Evolutionary conservation across 2,888 invertebrate genomes (phyloP), one percentile per base, ranked within the genome.

Genomic region (Antheraea yamamai): DNA sequence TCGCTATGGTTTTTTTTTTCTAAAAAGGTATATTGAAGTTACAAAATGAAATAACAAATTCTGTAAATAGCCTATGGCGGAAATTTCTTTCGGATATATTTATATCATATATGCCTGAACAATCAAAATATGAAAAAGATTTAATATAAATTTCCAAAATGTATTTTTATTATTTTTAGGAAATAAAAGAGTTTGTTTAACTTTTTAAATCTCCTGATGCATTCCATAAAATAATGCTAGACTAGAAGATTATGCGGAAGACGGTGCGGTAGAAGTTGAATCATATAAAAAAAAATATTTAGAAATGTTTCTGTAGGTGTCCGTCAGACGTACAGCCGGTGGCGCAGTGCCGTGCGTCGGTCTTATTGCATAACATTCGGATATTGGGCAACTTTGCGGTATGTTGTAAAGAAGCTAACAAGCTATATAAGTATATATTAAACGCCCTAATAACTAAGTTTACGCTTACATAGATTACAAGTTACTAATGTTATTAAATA

Each of bases 321-420:
- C 16, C 64, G 64, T 66, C 16, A 14, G 26, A 66, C 30, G 7
- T 30, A 66, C 64, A 66, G 64, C 4, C 26, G 16, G 64, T 20
- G 18, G 64, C 64, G 7, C 64, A 66, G 64, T 30, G 26, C 26
- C 18, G 64, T 30, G 30, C 26, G 64, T 66, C 3, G 64, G 26
- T 30, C 26, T 30, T 30, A 30, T 66, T 66, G 30, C 64, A 66
- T 66, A 66, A 66, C 6, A 66, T 66, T 30, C 26, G 64, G 64
- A 66, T 66, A 30, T 66, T 66, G 30, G 64, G 30, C 12, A 66
- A 64, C 23, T 30, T 30, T 66, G 30, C 26, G 14, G 30, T 30
- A 30, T 66, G 64, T 66, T 66, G 64, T 66, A 66, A 66, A 30
- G 64, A 30, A 66, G 64, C 26, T 66, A 66, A 66, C 64, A 16